Evolutionary conservation across 2,888 invertebrate genomes (phyloP).

Genomic region (Chouioia cunea): DNA sequence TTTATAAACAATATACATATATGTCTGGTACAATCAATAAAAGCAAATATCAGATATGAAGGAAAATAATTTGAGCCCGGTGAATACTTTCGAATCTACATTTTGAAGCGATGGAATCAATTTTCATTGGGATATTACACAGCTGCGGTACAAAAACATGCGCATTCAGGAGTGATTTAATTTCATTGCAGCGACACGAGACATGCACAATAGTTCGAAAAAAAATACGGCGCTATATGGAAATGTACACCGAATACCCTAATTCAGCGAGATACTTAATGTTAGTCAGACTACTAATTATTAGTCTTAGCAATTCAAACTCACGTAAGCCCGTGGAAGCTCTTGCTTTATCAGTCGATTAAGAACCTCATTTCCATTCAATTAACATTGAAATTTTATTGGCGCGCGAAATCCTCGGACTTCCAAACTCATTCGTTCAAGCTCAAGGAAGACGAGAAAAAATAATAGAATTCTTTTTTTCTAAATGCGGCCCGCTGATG

Average conservation of each 20-base stretch:
- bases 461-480: not conserved
- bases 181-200: not conserved
- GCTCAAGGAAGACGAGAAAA: not conserved
- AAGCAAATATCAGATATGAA: no score
- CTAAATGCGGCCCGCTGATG: not conserved
- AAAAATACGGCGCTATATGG: not conserved
- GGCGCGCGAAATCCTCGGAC: not conserved
- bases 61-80: no score
- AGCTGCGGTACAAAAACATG: no score
- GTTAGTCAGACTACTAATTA: not conserved
- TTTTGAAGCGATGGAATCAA: no score
- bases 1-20: no score
- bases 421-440: slow-evolving; percentile 16
- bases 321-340: not conserved
- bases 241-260: not conserved
- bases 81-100: no score
- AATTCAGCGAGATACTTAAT: no score
- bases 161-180: no score
- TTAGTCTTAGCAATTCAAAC: slow-evolving; percentile 18
- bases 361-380: slow-evolving; percentile 32
- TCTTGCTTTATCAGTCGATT: not conserved
- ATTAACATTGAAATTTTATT: slow-evolving; percentile 22
- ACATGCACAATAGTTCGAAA: not conserved
- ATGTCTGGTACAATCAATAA: no score
- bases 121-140: no score